phyloP scores from a whole-genome alignment of 2,113 vertebrate genomes.

The Corvus cornix region DNA sequence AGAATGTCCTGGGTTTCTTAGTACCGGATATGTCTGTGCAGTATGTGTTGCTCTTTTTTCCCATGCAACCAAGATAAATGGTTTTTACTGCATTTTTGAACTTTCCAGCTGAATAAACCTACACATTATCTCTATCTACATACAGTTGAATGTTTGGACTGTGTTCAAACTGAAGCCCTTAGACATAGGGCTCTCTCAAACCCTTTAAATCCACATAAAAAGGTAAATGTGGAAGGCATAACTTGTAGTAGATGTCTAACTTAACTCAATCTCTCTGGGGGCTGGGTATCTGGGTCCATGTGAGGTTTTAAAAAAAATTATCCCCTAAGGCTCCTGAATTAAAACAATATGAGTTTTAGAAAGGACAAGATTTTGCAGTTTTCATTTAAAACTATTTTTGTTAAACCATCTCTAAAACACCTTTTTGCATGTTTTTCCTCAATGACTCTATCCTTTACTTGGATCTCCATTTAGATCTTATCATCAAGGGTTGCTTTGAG shows the following conservation, averaged over 20 bases:
- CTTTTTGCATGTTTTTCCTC: not conserved
- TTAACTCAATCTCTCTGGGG: not conserved
- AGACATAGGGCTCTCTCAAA: not conserved
- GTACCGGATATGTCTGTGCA: not conserved
- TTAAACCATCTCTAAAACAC: not conserved
- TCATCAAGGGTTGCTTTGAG: not conserved
- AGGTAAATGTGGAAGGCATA: not conserved
- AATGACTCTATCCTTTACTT: not conserved
- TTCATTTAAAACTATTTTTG: not conserved
- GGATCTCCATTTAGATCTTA: not conserved
- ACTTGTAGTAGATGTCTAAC: not conserved
- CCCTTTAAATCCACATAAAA: not conserved
- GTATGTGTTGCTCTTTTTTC: not conserved
- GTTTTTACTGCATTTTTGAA: not conserved
- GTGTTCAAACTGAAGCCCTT: not conserved
- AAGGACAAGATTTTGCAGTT: not conserved
- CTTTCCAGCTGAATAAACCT: not conserved
- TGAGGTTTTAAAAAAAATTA: not conserved
- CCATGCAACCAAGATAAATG: not conserved
- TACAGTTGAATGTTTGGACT: not conserved
- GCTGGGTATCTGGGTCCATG: accelerated
- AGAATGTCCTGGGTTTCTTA: not conserved
- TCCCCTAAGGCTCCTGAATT: not conserved
- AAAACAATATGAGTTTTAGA: not conserved
- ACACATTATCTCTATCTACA: not conserved